Evolutionary conservation across 2,888 invertebrate genomes (phyloP).

Genomic region (Aleiodes leptofemur): DNA sequence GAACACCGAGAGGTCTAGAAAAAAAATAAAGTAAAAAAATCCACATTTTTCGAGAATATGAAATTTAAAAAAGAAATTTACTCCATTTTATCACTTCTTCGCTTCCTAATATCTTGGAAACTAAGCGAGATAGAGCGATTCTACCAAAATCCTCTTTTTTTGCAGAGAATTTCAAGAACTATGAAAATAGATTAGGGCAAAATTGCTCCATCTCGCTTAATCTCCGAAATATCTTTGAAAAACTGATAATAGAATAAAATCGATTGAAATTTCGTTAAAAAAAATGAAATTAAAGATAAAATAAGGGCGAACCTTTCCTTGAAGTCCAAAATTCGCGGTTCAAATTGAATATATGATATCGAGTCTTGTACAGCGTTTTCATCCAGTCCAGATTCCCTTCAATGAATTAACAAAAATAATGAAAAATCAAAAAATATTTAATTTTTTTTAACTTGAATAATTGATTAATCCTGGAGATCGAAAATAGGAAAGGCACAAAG

Average conservation of each 20-base stretch:
- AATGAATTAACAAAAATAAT: slow-evolving; percentile 48
- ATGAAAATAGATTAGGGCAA: no score
- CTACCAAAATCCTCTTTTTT: no score
- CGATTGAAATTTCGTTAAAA: background rate
- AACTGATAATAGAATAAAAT: no score
- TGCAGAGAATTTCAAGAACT: no score
- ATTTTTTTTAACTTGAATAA: slow-evolving; percentile 46
- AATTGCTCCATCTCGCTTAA: no score
- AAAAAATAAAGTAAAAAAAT: slow-evolving; percentile 47
- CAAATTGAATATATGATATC: slow-evolving; percentile 78
- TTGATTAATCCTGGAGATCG: slow-evolving; percentile 56
- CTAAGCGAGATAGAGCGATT: no score
- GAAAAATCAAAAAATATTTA: slow-evolving; percentile 6
- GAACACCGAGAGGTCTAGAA: slow-evolving; percentile 89
- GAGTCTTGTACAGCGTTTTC: slow-evolving; percentile 70
- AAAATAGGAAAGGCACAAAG: slow-evolving; percentile 65
- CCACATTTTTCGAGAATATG: slow-evolving; percentile 6
- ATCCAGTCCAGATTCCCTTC: slow-evolving; percentile 64
- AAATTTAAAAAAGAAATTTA: no score
- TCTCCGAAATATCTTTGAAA: no score
- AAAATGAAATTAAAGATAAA: slow-evolving; percentile 35
- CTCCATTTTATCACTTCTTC: no score
- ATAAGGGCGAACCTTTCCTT: slow-evolving; percentile 79
- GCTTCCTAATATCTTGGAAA: no score
- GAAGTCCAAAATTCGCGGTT: slow-evolving; percentile 83